These are phyloP conservation scores for Danio albolineatus DNA, from an alignment of 2,797 vertebrate genomes.

Conservation along the genomic window DNA sequence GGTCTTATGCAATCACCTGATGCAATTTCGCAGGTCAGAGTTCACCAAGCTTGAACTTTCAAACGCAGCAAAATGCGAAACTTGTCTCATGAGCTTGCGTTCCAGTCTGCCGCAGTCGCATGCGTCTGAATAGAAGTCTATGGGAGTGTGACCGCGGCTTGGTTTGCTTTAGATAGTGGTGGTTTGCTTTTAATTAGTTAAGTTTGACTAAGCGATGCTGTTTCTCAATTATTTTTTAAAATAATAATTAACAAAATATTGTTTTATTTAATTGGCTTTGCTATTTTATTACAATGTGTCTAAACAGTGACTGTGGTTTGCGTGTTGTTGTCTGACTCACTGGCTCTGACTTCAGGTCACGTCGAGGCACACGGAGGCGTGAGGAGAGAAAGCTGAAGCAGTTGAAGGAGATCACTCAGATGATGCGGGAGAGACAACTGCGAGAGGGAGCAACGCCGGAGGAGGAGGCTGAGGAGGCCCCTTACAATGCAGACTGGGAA, in stretches of 20 bases:
- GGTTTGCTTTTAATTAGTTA: not conserved
- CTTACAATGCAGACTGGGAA: slow-evolving; percentile 92
- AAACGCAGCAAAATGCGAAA: no score
- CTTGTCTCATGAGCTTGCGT: no score
- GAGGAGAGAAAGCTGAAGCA: slow-evolving; percentile 88
- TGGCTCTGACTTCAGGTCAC: slow-evolving; percentile 63
- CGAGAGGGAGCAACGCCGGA: slow-evolving; percentile 88
- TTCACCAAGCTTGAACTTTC: no score
- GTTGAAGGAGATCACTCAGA: slow-evolving; percentile 86
- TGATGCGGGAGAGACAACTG: slow-evolving; percentile 88
- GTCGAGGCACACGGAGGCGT: slow-evolving; percentile 82
- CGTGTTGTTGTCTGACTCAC: not conserved
- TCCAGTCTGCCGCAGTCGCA: no score
- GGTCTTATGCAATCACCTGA: no score
- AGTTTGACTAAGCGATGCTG: not conserved
- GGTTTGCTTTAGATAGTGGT: no score
- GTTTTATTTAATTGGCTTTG: not conserved
- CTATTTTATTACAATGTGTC: not conserved
- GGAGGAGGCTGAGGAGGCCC: slow-evolving; percentile 93
- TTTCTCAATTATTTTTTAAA: not conserved
- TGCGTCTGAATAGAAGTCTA: no score
- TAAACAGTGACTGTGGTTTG: not conserved
- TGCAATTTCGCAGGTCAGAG: no score
- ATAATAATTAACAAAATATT: not conserved
- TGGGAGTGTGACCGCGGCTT: no score